A percentile compares a stretch with the other conserved stretches of the same genome.
Evolutionary conservation across 2,888 invertebrate genomes (phyloP).

Genomic region (Lagria hirta): DNA sequence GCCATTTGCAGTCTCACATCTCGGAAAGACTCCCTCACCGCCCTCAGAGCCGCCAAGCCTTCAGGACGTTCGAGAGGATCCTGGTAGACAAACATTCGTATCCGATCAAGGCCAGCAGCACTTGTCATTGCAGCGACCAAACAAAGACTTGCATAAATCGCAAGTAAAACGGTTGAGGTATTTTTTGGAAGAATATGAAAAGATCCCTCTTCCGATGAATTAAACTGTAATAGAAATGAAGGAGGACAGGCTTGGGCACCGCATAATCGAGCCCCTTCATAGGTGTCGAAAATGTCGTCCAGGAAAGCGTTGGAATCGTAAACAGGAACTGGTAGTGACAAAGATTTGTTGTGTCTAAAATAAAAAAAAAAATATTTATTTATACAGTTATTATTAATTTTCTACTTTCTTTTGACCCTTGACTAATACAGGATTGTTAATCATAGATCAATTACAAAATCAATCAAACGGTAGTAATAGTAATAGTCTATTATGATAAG

Average conservation of each 20-base stretch:
- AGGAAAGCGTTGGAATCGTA: constrained; percentile 46
- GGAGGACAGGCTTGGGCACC: constrained; percentile 61
- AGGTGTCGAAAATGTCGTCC: constrained; percentile 58
- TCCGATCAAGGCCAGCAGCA: constrained; percentile 55
- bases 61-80: constrained; percentile 55
- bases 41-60: constrained; percentile 54
- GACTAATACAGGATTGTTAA: too few species aligned
- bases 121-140: constrained; percentile 53
- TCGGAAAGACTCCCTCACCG: constrained; percentile 57
- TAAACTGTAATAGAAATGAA: constrained; percentile 24
- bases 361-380: too few species aligned
- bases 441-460: too few species aligned
- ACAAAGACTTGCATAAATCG: constrained; percentile 53
- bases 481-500: too few species aligned
- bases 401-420: too few species aligned
- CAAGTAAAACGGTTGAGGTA: constrained; percentile 50
- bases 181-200: constrained; percentile 46
- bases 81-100: constrained; percentile 60
- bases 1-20: constrained; percentile 69
- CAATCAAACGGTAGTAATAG: too few species aligned
- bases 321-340: too few species aligned
- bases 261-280: constrained; percentile 61
- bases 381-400: too few species aligned
- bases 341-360: too few species aligned
- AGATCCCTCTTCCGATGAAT: constrained; percentile 29